A percentile compares a stretch with the other conserved stretches of the same genome.
Evolutionary conservation across 2,888 invertebrate genomes (phyloP).

Genomic region (Parapristionchus giblindavisi): DNA sequence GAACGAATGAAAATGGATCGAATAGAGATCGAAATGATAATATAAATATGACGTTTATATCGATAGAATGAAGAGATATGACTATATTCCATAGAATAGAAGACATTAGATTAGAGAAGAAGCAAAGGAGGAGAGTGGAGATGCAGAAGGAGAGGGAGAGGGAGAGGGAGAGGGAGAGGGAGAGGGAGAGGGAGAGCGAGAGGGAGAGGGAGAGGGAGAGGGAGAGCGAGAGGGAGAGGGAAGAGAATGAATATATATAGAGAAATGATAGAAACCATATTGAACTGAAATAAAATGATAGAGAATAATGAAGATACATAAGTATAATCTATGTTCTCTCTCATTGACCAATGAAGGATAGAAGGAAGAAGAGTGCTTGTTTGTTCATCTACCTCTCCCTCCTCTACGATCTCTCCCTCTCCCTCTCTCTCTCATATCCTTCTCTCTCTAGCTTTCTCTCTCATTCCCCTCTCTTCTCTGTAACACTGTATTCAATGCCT

Average conservation of each 20-base stretch:
- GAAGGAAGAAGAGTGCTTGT: no score
- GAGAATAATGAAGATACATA: no score
- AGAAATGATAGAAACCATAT: not conserved
- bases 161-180: not conserved
- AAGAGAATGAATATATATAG: slow-evolving; percentile 11
- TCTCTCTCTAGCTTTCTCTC: no score
- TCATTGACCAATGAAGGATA: no score
- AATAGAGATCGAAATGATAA: not conserved
- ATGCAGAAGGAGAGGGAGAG: not conserved
- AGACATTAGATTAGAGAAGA: not conserved
- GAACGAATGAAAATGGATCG: not conserved
- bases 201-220: not conserved
- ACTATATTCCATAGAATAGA: not conserved
- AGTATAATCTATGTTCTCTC: no score
- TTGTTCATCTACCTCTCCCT: slow-evolving; percentile 12
- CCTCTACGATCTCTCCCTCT: no score
- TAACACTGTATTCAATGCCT: no score
- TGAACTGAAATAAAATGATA: not conserved
- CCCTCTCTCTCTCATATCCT: no score
- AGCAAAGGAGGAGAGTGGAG: not conserved
- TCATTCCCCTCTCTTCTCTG: no score
- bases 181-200: not conserved
- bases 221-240: slow-evolving; percentile 1
- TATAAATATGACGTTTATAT: not conserved
- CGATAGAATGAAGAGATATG: no score